Evolutionary conservation across 2,888 invertebrate species (phyloP), one percentile per base, ranked within the genome.

Genomic region (Sarcophaga caerulescens): DNA sequence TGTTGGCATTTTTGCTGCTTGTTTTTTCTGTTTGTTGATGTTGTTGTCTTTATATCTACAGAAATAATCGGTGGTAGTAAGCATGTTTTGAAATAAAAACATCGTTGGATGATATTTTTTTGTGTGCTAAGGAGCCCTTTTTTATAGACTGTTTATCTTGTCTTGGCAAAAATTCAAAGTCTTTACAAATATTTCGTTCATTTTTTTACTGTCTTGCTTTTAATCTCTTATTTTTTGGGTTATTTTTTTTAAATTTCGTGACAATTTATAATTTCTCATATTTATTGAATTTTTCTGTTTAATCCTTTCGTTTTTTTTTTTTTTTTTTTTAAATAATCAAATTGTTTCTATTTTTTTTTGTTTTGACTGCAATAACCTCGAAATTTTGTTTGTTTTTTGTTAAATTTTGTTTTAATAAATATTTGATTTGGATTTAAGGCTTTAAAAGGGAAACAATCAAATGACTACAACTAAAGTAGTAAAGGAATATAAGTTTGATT

Each of bases 241-340:
- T 11, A 1, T 2, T 47, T 47, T 14, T 47, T 59, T 35, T 17
- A 59, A 23, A 21, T 70, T 78, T 62, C 83, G 78, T 78, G 83
- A 78, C 69, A 74, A 78, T 73, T 78, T 62, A 69, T 69, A 78
- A 83, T 83, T 73, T 73, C 21, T 73, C n/a, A 78, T 69, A 69
- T 71, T 52, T 25, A 62, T 69, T 35, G 35, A 6, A 35, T 60
- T 44, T 35, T 47, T 14, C 47, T 14, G 1, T 47, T 21, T 14
- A 21, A 21, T 60, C 3, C 12, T 57, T 65, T 19, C 11, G 25
- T 19, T 5, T 19, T 44, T 76, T 3, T 66, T 35, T 35, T 35
- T 44, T 44, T 75, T 4, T 66, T 35, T 57, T 59, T 25, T 59
- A 25, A 63, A 23, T 23, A 69, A 23, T 77, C 47, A 60, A 21